Evolutionary conservation across 2,888 invertebrate species (phyloP), one percentile per base, ranked within the genome.

Genomic region (Eupithecia vulgata): DNA sequence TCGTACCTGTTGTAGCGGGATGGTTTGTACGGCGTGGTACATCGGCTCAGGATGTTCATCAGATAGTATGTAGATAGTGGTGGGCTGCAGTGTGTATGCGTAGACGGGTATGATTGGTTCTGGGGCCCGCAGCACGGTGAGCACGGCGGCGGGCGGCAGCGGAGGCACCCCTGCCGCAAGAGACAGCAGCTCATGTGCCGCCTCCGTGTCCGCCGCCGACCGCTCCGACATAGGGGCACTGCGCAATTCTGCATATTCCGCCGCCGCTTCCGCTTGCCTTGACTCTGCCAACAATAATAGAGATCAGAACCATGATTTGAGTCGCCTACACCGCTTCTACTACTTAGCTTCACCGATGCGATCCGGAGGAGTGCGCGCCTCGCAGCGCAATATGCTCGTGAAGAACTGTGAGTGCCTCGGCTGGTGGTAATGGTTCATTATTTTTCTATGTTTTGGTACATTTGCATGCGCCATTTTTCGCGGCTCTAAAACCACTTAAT

Each of bases 201-300:
- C 98, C 92, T 98, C 98, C 13, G 97, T 98, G 90, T 98, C 98
- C 84, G 97, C 98, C 37, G 97, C 96, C 81, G 96, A 96, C 70
- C 96, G 95, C 84, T 95, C 95, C n/a, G 92, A 93, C 74, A 88
- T 57, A 69, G 85, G 68, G 13, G 68, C 68, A 65, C 73, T 67
- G 52, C 75, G 74, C n/a, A 73, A 37, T 35, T 74, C 74, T 0
- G 57, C 72, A 21, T 70, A 78, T 30, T 30, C 30, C 30, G 30
- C 72, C 70, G 71, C 45, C 57, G 71, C 72, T 64, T 65, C 59
- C 57, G 13, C 57, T 57, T 57, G 57, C 25, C 57, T 25, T 25
- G 57, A 57, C 5, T 57, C 57, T 57, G 57, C 21, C 57, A 57
- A 21, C 57, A 57, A 57, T 25, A 57, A 57, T 5, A 25, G 57